Conservation (phyloP, 2,797 vertebrate species). For the Champsocephalus esox region DNA sequence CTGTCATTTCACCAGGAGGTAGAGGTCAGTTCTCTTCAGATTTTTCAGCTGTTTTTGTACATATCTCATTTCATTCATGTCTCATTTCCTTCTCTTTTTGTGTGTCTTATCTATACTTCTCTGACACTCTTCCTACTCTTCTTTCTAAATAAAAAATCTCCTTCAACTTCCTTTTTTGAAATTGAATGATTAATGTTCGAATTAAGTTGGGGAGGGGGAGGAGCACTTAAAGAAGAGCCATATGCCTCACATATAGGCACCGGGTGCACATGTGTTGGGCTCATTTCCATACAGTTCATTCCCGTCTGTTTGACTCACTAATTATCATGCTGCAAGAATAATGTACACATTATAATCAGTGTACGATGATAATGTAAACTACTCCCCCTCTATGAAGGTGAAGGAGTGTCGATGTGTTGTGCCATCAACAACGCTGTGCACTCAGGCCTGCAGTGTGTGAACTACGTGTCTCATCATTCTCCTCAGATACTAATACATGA, state of each 20-base stretch:
- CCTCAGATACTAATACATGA: constrained; percentile 30
- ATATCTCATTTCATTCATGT: constrained; percentile 59
- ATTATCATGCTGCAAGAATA: constrained; percentile 61
- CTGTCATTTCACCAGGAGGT: constrained; percentile 89
- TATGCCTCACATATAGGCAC: constrained; percentile 59
- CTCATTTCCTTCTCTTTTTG: constrained; percentile 51
- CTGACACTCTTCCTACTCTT: constrained; percentile 13
- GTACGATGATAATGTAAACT: constrained; percentile 54
- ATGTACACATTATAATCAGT: constrained; percentile 57
- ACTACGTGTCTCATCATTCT: constrained; percentile 1
- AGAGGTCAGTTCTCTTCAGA: constrained; percentile 88
- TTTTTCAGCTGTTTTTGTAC: constrained; percentile 59
- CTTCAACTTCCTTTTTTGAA: constrained; percentile 61
- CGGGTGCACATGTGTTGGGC: constrained; percentile 40
- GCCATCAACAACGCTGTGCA: constrained; percentile 16
- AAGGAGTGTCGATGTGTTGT: constrained; percentile 36
- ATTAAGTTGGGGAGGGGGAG: constrained; percentile 50
- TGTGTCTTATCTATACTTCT: constrained; percentile 47
- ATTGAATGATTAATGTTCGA: constrained; percentile 67
- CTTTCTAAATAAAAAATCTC: constrained; percentile 15
- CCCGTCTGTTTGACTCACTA: constrained; percentile 56
- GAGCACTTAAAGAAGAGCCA: constrained; percentile 51
- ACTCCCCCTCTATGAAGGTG: constrained; percentile 35
- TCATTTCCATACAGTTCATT: constrained; percentile 66
- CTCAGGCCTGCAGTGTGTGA: constrained; percentile 22